These are phyloP conservation scores for Nettapus auritus DNA, from an alignment of 2,113 vertebrate species.

Conservation along the genomic window DNA sequence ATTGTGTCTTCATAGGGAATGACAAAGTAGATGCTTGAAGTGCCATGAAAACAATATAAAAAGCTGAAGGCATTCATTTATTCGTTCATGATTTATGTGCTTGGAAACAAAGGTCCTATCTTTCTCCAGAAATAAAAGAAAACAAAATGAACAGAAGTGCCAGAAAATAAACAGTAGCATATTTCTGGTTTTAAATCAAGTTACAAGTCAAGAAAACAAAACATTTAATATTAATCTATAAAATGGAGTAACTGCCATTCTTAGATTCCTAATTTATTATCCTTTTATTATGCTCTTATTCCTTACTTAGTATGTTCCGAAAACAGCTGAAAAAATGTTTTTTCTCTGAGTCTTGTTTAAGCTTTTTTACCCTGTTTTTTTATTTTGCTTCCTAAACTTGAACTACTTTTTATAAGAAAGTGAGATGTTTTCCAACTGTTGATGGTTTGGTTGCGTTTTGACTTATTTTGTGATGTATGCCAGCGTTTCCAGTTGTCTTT, in stretches of 20 bases:
- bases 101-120: slow-evolving; percentile 36
- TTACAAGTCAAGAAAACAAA: not conserved
- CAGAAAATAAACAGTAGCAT: not conserved
- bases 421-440: not conserved
- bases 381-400: not conserved
- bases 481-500: not conserved
- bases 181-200: not conserved
- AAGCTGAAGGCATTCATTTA: not conserved
- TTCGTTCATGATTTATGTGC: slow-evolving; percentile 7
- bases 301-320: not conserved
- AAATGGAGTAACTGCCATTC: not conserved
- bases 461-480: not conserved
- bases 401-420: not conserved
- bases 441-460: not conserved
- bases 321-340: not conserved
- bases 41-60: not conserved
- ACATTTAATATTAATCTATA: not conserved
- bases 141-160: not conserved
- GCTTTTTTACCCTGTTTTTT: not conserved
- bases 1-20: not conserved
- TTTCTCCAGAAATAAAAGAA: not conserved
- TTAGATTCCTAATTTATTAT: not conserved
- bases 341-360: not conserved
- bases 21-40: not conserved
- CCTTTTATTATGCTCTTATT: not conserved